phyloP scores from a whole-genome alignment of 1,140 invertebrate species.

The Adelges cooleyi region DNA sequence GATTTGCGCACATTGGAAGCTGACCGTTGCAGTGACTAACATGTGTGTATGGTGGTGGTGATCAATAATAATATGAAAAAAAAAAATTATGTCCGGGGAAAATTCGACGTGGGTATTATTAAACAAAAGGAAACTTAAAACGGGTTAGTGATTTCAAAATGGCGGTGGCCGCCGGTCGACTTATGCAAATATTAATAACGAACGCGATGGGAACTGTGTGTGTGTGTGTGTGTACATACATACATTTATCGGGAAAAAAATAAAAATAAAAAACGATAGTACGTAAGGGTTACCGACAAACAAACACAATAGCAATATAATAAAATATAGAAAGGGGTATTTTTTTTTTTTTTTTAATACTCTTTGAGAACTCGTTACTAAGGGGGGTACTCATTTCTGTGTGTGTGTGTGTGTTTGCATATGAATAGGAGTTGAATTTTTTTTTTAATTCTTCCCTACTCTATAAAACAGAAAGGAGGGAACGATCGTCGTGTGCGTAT shows the following conservation, averaged over 20 bases:
- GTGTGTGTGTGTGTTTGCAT: conserved; percentile 23
- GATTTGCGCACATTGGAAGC: background rate
- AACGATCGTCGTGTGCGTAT: background rate
- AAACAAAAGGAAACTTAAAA: conserved; percentile 29
- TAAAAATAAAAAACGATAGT: conserved; percentile 11
- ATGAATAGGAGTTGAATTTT: conserved; percentile 24
- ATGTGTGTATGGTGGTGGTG: background rate
- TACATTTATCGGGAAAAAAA: conserved; percentile 9
- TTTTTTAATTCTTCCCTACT: conserved; percentile 28
- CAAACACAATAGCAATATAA: conserved; percentile 28
- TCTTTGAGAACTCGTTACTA: conserved; percentile 26
- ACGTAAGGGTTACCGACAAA: conserved; percentile 28
- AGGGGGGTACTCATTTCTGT: conserved; percentile 13
- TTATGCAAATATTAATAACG: conserved; percentile 29
- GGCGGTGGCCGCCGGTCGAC: conserved; percentile 3
- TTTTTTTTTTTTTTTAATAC: conserved; percentile 19
- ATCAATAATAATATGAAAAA: no score
- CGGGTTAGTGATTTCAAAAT: conserved; percentile 26
- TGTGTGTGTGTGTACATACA: background rate
- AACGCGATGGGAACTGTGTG: conserved; percentile 5
- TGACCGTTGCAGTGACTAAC: conserved; percentile 12
- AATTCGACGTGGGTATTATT: background rate
- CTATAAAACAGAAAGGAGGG: background rate
- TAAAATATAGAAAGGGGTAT: conserved; percentile 22
- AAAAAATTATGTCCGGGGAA: background rate